phyloP scores from a whole-genome alignment of 92 coral and sea anemone species.

The Micromussa lordhowensis region DNA sequence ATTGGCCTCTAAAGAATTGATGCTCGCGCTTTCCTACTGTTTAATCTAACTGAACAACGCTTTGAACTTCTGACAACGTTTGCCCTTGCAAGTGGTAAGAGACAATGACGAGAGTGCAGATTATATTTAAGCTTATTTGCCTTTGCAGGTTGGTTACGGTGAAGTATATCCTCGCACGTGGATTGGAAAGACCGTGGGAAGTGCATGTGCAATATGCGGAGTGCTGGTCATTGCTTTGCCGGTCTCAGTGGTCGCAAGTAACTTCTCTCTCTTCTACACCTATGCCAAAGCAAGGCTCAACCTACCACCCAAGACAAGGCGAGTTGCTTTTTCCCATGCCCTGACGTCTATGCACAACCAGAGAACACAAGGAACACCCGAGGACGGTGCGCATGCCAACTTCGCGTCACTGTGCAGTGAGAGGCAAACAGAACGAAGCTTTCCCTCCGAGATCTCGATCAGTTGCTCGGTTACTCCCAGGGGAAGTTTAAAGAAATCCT shows the following conservation, averaged over 20 bases:
- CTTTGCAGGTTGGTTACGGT: constrained; percentile 95
- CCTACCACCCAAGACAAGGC: constrained; percentile 85
- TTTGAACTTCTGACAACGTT: not conserved
- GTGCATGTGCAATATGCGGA: constrained; percentile 98
- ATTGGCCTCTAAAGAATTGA: no score
- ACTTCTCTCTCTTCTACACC: constrained; percentile 94
- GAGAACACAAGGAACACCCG: constrained; percentile 50
- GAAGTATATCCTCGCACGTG: constrained; percentile 95
- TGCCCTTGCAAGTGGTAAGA: not conserved
- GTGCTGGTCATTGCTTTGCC: constrained; percentile 98
- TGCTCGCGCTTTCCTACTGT: no score
- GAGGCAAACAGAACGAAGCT: constrained; percentile 77
- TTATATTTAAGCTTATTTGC: not conserved
- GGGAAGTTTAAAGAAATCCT: constrained; percentile 59
- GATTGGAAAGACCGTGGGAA: constrained; percentile 95
- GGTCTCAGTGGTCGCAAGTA: constrained; percentile 96
- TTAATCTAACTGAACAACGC: not conserved
- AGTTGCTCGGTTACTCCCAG: constrained; percentile 57
- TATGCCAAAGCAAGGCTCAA: constrained; percentile 99
- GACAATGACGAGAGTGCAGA: not conserved
- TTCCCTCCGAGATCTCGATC: constrained; percentile 70
- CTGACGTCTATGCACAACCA: constrained; percentile 90
- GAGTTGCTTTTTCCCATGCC: constrained; percentile 93
- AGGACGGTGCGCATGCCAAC: constrained; percentile 55
- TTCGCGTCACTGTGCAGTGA: constrained; percentile 76